Evolutionary conservation across 2,113 vertebrate genomes (phyloP).

Genomic region (Phalacrocorax pelagicus): DNA sequence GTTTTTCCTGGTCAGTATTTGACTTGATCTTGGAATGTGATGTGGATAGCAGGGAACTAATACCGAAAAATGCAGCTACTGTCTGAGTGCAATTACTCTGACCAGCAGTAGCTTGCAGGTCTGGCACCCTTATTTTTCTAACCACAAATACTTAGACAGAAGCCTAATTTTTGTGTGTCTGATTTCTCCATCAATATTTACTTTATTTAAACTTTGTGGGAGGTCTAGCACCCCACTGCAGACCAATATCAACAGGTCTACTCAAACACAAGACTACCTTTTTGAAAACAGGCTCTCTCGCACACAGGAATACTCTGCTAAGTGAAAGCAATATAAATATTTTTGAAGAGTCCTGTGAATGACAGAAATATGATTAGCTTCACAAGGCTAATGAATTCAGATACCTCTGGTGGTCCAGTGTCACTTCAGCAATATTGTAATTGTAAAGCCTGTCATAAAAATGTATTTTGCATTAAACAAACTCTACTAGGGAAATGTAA

Average conservation of each 20-base stretch:
- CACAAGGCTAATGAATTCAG: conserved; percentile 49
- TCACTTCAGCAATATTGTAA: conserved; percentile 37
- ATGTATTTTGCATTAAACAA: conserved; percentile 51
- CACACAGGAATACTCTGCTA: conserved; percentile 11
- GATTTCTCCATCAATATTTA: conserved; percentile 61
- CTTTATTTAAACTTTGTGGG: conserved; percentile 54
- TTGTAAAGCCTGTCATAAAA: conserved; percentile 46
- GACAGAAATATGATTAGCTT: conserved; percentile 34
- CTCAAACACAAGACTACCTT: conserved; percentile 3
- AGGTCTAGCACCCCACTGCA: conserved; percentile 23
- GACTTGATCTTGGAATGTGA: conserved; percentile 32
- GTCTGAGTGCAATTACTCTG: conserved; percentile 43
- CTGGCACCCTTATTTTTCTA: conserved; percentile 47
- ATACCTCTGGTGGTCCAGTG: background rate
- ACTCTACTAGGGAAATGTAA: conserved; percentile 5
- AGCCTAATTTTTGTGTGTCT: conserved; percentile 44
- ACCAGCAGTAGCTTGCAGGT: conserved; percentile 25
- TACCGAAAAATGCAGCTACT: conserved; percentile 46
- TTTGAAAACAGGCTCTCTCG: conserved; percentile 16
- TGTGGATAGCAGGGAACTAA: background rate
- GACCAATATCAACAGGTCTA: conserved; percentile 18
- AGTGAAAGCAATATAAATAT: conserved; percentile 7
- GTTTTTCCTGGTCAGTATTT: background rate
- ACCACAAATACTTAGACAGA: conserved; percentile 65
- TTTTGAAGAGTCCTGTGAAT: conserved; percentile 14